Conservation (phyloP, 1,140 invertebrate species). For the Megalonaias nervosa region DNA sequence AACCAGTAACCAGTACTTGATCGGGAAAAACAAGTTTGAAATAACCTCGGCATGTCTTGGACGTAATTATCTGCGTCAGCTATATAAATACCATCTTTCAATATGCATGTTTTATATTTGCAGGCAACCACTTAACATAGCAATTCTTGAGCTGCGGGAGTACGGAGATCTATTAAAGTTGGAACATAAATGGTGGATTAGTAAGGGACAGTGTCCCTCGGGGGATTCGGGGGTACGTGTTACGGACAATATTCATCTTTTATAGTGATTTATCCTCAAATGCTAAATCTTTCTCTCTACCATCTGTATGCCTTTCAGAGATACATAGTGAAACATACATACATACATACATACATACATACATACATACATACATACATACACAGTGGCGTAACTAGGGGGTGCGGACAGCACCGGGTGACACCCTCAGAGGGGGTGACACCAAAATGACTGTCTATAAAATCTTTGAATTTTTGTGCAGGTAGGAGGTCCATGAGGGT, state of each 20-base stretch:
- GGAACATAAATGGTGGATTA: slow-evolving; percentile 65
- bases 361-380: neutral
- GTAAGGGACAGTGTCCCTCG: slow-evolving; percentile 73
- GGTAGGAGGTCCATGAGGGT: no score
- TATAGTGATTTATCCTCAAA: neutral
- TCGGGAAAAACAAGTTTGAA: no score
- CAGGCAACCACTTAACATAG: slow-evolving; percentile 52
- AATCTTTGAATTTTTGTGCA: no score
- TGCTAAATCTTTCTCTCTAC: neutral
- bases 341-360: neutral
- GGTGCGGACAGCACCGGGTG: no score
- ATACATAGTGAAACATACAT: no score
- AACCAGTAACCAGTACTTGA: no score
- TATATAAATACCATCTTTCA: no score
- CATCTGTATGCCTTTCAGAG: neutral
- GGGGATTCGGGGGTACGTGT: slow-evolving; percentile 36
- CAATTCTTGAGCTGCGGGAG: slow-evolving; percentile 59
- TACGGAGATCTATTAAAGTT: slow-evolving; percentile 54
- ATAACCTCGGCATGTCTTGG: no score
- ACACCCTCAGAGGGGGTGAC: no score
- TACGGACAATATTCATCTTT: neutral
- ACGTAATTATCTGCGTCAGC: no score
- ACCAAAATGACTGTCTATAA: no score
- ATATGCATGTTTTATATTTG: neutral
- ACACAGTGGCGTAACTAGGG: no score